Conservation (phyloP, 2,113 vertebrate genomes). For the Pipa parva region DNA sequence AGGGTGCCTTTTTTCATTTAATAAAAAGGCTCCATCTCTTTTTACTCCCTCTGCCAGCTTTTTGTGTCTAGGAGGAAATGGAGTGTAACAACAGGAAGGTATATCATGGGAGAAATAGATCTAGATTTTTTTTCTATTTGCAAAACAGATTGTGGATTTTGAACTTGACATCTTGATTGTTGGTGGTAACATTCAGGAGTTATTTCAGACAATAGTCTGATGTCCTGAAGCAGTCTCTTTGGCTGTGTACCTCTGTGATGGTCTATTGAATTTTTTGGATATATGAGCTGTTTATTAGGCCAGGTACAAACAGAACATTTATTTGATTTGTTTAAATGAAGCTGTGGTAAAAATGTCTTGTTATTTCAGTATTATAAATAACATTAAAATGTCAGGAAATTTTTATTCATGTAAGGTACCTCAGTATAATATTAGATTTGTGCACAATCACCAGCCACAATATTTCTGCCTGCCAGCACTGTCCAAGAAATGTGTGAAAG, state of each 20-base stretch:
- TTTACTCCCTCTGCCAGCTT: conserved; percentile 1
- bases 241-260: neutral
- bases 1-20: neutral
- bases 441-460: no score
- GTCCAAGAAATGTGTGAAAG: no score
- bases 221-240: neutral
- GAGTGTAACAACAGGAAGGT: conserved; percentile 18
- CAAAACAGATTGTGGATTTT: neutral
- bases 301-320: no score
- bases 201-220: conserved; percentile 1
- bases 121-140: neutral
- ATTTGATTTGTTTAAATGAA: no score
- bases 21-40: neutral
- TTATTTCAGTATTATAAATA: no score
- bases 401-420: no score
- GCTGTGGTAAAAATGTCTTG: no score
- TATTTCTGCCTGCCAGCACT: no score
- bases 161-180: neutral
- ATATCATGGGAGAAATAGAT: neutral
- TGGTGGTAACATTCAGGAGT: neutral
- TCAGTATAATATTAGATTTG: no score
- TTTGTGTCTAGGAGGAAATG: conserved; percentile 39
- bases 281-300: no score
- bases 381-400: no score
- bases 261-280: no score